These are phyloP conservation scores for Tachysurus vachellii DNA, from an alignment of 2,113 vertebrate species.

Conservation along the genomic window DNA sequence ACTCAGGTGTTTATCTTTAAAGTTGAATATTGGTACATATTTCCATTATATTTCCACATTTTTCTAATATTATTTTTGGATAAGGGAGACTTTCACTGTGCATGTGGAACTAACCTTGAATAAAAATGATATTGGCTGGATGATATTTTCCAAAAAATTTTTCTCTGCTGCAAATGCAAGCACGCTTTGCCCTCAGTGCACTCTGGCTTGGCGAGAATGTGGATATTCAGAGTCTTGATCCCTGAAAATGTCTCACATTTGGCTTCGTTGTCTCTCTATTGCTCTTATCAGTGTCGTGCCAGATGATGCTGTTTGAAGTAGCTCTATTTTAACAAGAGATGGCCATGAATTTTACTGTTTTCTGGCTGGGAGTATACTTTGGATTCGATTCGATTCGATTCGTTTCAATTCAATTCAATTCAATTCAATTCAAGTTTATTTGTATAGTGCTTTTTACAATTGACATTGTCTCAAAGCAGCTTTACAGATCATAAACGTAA, in stretches of 20 bases:
- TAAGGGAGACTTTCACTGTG: too few relatives aligned
- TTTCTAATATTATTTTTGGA: too few relatives aligned
- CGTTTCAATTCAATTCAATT: too few relatives aligned
- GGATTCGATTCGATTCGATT: too few relatives aligned
- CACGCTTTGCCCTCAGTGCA: slow-evolving; percentile 50
- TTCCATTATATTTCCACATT: too few relatives aligned
- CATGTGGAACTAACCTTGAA: background rate
- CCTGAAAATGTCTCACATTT: slow-evolving; percentile 43
- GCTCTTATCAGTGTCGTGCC: slow-evolving; percentile 20
- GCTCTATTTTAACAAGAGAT: slow-evolving; percentile 43
- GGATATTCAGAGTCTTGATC: slow-evolving; percentile 40
- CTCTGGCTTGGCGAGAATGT: slow-evolving; percentile 41
- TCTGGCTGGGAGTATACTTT: slow-evolving; percentile 52
- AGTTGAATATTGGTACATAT: too few relatives aligned
- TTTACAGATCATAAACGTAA: too few relatives aligned
- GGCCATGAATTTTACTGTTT: slow-evolving; percentile 34
- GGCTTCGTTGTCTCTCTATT: slow-evolving; percentile 29
- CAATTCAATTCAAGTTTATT: too few relatives aligned
- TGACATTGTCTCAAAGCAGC: too few relatives aligned
- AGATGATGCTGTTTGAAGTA: slow-evolving; percentile 50
- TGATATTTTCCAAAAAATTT: background rate
- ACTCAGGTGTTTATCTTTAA: too few relatives aligned
- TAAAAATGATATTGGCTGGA: background rate
- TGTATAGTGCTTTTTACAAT: too few relatives aligned
- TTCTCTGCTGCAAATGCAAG: background rate